Conservation (phyloP, 1,140 invertebrate species). For the Anastrepha obliqua region DNA sequence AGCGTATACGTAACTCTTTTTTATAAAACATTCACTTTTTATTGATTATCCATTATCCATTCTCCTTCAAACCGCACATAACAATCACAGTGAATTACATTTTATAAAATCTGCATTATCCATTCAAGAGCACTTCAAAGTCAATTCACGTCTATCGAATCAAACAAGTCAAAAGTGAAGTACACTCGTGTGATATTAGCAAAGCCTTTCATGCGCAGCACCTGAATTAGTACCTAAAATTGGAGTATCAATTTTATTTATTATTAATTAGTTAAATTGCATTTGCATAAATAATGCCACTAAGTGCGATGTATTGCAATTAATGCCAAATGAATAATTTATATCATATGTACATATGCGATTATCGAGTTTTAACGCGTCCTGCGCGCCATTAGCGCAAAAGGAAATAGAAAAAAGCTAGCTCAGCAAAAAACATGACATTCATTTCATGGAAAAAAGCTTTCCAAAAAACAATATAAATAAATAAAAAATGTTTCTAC, state of each 20-base stretch:
- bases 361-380: no score
- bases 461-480: no score
- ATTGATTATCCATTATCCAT: not conserved
- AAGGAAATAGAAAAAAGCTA: not conserved
- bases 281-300: not conserved
- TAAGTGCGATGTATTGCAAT: no score
- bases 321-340: no score
- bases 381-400: no score
- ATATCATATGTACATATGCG: no score
- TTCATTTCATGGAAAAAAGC: no score
- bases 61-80: not conserved
- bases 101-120: not conserved
- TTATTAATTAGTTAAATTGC: not conserved
- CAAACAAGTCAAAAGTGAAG: not conserved
- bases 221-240: not conserved
- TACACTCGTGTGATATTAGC: not conserved
- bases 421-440: no score
- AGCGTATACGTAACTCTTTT: not conserved
- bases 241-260: not conserved
- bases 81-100: not conserved
- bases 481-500: no score
- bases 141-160: not conserved
- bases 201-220: not conserved
- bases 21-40: not conserved
- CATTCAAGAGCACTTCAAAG: not conserved